phyloP scores from a whole-genome alignment of 2,113 vertebrate species.

The Podarcis raffonei region DNA sequence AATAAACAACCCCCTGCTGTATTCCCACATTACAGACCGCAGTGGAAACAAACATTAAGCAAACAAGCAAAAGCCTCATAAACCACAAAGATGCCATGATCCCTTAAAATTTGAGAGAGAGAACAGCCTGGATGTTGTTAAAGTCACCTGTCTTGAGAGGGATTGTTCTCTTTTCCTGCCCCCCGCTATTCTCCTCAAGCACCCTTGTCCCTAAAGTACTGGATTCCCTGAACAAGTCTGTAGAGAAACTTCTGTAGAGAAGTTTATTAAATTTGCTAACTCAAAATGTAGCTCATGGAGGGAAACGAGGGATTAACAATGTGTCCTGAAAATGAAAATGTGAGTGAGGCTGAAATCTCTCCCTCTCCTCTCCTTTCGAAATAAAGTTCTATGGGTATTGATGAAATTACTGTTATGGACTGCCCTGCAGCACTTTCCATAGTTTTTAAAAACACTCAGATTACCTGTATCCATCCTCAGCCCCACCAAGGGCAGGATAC shows the following conservation, averaged over 20 bases:
- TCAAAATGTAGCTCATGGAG: slow-evolving; percentile 39
- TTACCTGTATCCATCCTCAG: no score
- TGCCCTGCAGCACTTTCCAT: background rate
- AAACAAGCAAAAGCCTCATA: slow-evolving; percentile 34
- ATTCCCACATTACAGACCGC: slow-evolving; percentile 50
- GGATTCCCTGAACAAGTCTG: slow-evolving; percentile 25
- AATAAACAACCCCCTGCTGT: slow-evolving; percentile 52
- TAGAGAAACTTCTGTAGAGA: background rate
- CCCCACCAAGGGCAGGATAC: no score
- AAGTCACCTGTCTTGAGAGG: slow-evolving; percentile 37
- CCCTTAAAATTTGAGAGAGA: background rate
- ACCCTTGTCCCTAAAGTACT: slow-evolving; percentile 17
- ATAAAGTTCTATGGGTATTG: background rate
- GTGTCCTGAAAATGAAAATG: background rate
- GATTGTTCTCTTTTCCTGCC: slow-evolving; percentile 5
- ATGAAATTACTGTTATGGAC: background rate
- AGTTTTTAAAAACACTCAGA: background rate
- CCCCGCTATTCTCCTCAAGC: slow-evolving; percentile 33
- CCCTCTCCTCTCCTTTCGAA: background rate
- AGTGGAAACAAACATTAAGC: slow-evolving; percentile 43
- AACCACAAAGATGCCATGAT: background rate
- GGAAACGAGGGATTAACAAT: background rate
- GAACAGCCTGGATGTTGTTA: slow-evolving; percentile 33
- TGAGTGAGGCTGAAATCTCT: background rate
- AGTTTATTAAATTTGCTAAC: slow-evolving; percentile 37